A percentile compares a stretch with the other conserved stretches of the same genome.
These are phyloP conservation scores for Epistrophe grossulariae DNA, from an alignment of 2,888 invertebrate species.

Conservation along the genomic window DNA sequence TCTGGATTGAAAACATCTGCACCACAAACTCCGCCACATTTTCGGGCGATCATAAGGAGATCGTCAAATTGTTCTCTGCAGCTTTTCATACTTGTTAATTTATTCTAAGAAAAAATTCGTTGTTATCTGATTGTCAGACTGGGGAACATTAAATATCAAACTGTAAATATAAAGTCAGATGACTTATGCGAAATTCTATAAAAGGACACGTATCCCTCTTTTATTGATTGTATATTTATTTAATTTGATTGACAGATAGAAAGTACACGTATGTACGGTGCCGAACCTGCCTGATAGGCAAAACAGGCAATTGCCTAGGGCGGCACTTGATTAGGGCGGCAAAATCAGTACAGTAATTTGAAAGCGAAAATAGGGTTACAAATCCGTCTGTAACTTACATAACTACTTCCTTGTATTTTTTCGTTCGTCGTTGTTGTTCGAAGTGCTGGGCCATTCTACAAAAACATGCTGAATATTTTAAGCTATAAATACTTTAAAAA, in stretches of 20 bases:
- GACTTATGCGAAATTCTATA: neutral
- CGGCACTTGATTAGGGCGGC: too few species aligned
- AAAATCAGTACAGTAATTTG: too few species aligned
- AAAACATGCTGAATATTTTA: too few species aligned
- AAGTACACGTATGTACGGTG: constrained; percentile 8
- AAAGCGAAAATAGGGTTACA: too few species aligned
- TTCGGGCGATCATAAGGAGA: constrained; percentile 3
- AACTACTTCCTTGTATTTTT: too few species aligned
- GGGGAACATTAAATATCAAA: neutral
- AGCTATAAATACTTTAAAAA: too few species aligned
- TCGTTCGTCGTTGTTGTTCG: too few species aligned
- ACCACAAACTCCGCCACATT: constrained; percentile 74
- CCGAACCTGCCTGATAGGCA: too few species aligned
- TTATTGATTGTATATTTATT: neutral
- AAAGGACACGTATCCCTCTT: constrained; percentile 6
- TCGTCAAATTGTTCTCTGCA: constrained; percentile 7
- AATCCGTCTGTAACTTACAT: too few species aligned
- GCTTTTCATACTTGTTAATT: neutral
- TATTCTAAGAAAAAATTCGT: neutral
- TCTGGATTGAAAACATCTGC: constrained; percentile 75
- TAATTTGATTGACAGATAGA: neutral
- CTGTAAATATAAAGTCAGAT: neutral
- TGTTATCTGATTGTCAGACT: neutral
- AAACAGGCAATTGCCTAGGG: too few species aligned
- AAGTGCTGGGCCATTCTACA: too few species aligned